phyloP scores from a whole-genome alignment of 2,113 vertebrate species.

The Siniperca chuatsi region DNA sequence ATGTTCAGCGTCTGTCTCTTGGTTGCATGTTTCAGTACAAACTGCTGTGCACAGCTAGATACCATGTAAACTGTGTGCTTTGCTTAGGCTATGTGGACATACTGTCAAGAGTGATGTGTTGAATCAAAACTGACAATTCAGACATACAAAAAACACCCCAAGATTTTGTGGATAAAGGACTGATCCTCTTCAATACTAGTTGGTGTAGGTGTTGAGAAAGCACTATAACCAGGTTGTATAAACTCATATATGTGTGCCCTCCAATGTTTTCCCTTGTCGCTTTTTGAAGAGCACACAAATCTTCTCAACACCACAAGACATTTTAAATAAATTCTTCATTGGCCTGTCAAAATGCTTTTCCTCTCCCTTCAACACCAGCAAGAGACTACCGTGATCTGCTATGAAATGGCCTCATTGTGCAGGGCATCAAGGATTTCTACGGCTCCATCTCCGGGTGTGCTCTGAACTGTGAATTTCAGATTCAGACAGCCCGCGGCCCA shows the following conservation, averaged over 20 bases:
- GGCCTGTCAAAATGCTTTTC: conserved; percentile 82
- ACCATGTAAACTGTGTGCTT: conserved; percentile 55
- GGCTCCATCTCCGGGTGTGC: conserved; percentile 76
- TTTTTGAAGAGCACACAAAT: conserved; percentile 76
- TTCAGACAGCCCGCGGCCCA: conserved; percentile 78
- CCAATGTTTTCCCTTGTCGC: conserved; percentile 50
- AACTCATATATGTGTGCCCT: conserved; percentile 46
- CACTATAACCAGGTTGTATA: conserved; percentile 30
- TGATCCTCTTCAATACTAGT: conserved; percentile 43
- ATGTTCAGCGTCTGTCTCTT: conserved; percentile 61
- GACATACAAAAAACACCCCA: conserved; percentile 22
- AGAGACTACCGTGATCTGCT: conserved; percentile 72
- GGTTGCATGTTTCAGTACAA: conserved; percentile 57
- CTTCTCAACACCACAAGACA: conserved; percentile 80
- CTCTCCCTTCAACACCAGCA: conserved; percentile 80
- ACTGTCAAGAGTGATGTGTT: conserved; percentile 57
- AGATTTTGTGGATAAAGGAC: conserved; percentile 49
- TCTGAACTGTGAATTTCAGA: conserved; percentile 83
- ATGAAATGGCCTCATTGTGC: conserved; percentile 81
- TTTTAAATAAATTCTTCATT: conserved; percentile 85
- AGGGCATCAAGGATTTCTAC: conserved; percentile 73
- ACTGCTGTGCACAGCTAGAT: conserved; percentile 72
- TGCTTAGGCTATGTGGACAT: conserved; percentile 47
- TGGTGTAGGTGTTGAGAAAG: conserved; percentile 53
- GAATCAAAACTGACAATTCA: conserved; percentile 63